These are phyloP conservation scores for Orchestia grillus DNA, from an alignment of 1,140 invertebrate genomes.

Conservation along the genomic window DNA sequence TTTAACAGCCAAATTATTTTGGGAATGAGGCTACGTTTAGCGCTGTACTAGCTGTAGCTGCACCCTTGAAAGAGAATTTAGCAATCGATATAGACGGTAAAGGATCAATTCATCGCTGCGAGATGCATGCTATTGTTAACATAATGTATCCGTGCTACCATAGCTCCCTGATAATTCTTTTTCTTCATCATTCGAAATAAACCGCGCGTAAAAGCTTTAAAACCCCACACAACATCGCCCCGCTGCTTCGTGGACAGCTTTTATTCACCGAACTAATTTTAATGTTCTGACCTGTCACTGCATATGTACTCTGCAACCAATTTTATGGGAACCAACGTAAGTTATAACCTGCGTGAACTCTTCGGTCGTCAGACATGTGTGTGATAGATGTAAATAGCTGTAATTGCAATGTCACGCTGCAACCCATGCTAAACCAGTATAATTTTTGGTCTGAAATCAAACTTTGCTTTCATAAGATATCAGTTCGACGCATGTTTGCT, in stretches of 20 bases:
- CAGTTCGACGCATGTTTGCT: background rate
- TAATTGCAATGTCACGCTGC: background rate
- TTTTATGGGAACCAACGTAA: background rate
- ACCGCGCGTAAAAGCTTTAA: background rate
- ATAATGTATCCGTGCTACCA: too few relatives aligned
- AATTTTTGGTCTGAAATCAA: background rate
- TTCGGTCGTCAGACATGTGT: background rate
- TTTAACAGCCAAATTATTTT: too few relatives aligned
- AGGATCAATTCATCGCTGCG: too few relatives aligned
- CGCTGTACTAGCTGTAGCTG: too few relatives aligned
- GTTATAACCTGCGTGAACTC: background rate
- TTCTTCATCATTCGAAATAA: too few relatives aligned
- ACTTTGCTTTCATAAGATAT: background rate
- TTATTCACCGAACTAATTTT: background rate
- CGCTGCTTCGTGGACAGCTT: background rate
- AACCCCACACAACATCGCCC: background rate
- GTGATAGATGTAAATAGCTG: background rate
- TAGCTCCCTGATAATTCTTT: too few relatives aligned
- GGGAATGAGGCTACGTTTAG: too few relatives aligned
- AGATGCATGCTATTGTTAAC: too few relatives aligned
- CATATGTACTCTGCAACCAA: background rate
- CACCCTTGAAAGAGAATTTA: too few relatives aligned
- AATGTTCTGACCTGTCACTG: background rate
- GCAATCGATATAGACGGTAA: too few relatives aligned
- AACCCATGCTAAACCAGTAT: background rate